phyloP scores from a whole-genome alignment of 2,888 invertebrate species.

The Augochlorella aurata region DNA sequence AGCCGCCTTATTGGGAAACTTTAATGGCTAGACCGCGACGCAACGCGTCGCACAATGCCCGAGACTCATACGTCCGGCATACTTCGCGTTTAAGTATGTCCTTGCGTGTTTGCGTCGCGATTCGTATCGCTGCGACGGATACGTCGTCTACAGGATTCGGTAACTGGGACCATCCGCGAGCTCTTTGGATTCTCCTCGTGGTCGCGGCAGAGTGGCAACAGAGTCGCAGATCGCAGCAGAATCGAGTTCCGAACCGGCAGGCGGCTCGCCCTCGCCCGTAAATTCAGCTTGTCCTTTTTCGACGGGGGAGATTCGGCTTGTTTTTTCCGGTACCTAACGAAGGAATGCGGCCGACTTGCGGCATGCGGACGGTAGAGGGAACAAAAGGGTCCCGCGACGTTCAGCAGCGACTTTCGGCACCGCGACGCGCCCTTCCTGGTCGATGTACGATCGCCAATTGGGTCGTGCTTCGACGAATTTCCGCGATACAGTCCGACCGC shows the following conservation, averaged over 20 bases:
- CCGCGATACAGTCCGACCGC: conserved; percentile 26
- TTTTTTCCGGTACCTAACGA: conserved; percentile 53
- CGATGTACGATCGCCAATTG: conserved; percentile 29
- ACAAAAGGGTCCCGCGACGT: conserved; percentile 63
- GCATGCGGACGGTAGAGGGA: conserved; percentile 52
- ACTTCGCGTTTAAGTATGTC: conserved; percentile 35
- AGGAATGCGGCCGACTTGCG: conserved; percentile 70
- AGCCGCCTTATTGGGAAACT: conserved; percentile 60
- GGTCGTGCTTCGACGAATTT: conserved; percentile 51
- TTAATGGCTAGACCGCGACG: conserved; percentile 56
- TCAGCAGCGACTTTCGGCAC: conserved; percentile 40
- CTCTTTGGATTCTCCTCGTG: background rate
- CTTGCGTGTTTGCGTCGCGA: conserved; percentile 45
- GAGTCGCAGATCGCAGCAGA: background rate
- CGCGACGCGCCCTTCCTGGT: conserved; percentile 9
- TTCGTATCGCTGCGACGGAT: conserved; percentile 44
- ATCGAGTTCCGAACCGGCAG: conserved; percentile 48
- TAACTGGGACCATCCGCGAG: conserved; percentile 18
- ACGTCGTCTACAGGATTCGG: conserved; percentile 21
- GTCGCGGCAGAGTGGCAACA: background rate
- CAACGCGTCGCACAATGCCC: background rate
- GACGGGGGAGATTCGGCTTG: conserved; percentile 30
- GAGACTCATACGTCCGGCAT: conserved; percentile 33
- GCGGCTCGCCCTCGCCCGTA: conserved; percentile 54
- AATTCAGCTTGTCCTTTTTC: conserved; percentile 61